Percentiles rank a stretch among this genome's conserved stretches.
Conservation (phyloP, 2,113 vertebrate genomes). For the Lepisosteus oculatus region DNA sequence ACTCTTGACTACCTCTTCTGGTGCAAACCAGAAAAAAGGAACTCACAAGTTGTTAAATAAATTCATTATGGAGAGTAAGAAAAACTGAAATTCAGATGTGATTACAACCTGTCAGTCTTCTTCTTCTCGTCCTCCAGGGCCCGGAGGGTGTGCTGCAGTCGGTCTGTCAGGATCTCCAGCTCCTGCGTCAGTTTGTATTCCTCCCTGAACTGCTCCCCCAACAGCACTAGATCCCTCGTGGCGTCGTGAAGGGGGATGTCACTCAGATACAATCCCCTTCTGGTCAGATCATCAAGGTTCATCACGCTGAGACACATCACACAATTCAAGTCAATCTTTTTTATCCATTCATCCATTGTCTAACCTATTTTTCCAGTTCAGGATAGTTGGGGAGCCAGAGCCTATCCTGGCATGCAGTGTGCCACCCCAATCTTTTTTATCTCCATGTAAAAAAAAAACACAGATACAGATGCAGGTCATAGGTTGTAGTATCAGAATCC, state of each 20-base stretch:
- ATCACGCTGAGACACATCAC: constrained; percentile 74
- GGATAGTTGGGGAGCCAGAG: too few relatives aligned
- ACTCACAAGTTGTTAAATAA: too few relatives aligned
- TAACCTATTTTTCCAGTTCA: too few relatives aligned
- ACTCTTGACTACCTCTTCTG: too few relatives aligned
- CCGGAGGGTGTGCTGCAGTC: constrained; percentile 91
- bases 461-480: background rate
- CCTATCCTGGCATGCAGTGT: too few relatives aligned
- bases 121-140: constrained; percentile 97
- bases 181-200: constrained; percentile 98
- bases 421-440: too few relatives aligned
- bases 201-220: constrained; percentile 96
- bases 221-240: constrained; percentile 91
- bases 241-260: constrained; percentile 96
- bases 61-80: too few relatives aligned
- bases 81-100: too few relatives aligned
- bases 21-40: too few relatives aligned
- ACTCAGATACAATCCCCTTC: constrained; percentile 91
- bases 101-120: constrained; percentile 89
- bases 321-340: too few relatives aligned
- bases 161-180: constrained; percentile 92
- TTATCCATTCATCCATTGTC: too few relatives aligned
- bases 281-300: constrained; percentile 94
- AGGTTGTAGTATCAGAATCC: background rate
- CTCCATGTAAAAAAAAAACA: background rate